A percentile compares a stretch with the other conserved stretches of the same genome.
Conservation (phyloP, 64 coral and sea anemone species). For the Pocillopora damicornis region DNA sequence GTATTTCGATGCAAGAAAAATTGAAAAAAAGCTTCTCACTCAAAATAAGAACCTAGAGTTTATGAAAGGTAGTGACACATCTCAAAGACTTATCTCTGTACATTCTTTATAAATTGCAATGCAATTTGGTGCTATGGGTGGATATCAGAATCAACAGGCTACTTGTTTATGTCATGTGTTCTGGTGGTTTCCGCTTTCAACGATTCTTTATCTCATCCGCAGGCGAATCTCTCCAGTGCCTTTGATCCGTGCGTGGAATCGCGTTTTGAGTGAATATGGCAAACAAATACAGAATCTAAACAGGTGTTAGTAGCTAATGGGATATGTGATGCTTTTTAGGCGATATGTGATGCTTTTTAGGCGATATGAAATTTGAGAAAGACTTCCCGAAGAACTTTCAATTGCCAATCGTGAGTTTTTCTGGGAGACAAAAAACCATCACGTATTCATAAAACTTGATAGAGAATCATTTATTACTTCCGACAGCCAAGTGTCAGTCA, state of each 20-base stretch:
- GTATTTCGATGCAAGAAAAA: too few relatives aligned
- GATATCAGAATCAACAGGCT: too few relatives aligned
- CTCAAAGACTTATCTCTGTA: too few relatives aligned
- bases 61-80: too few relatives aligned
- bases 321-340: not conserved
- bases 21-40: too few relatives aligned
- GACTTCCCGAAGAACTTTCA: not conserved
- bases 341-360: not conserved
- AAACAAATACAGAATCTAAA: not conserved
- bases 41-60: too few relatives aligned
- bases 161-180: too few relatives aligned
- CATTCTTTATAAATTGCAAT: too few relatives aligned
- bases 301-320: not conserved
- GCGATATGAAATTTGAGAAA: not conserved
- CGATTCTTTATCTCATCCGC: too few relatives aligned
- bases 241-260: not conserved
- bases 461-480: not conserved
- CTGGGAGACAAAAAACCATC: not conserved
- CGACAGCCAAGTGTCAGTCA: conserved; percentile 12
- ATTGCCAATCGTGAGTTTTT: not conserved
- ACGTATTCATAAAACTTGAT: conserved; percentile 8
- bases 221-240: not conserved
- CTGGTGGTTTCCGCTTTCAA: too few relatives aligned
- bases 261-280: not conserved
- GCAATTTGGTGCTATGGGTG: too few relatives aligned